Percentiles rank a stretch among this genome's conserved stretches.
These are phyloP conservation scores for Ligdia adustata DNA, from an alignment of 2,888 invertebrate genomes.

Conservation along the genomic window DNA sequence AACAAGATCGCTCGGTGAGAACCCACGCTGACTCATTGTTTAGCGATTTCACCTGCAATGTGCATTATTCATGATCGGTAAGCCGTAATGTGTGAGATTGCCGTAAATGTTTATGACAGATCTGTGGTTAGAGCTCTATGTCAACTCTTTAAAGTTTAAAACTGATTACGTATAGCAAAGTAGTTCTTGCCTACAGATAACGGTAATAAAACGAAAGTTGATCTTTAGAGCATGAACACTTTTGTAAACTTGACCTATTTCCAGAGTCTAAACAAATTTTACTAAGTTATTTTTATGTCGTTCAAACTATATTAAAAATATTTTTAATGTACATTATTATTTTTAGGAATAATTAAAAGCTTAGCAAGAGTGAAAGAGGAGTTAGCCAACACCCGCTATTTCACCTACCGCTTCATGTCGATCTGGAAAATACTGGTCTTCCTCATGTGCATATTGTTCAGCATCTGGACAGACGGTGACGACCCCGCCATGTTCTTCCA, in stretches of 20 bases:
- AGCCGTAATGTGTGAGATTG: conserved; percentile 13
- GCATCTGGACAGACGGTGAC: conserved; percentile 89
- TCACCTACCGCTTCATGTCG: conserved; percentile 94
- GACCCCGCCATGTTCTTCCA: conserved; percentile 91
- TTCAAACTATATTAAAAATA: too few species aligned
- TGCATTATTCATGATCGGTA: conserved; percentile 20
- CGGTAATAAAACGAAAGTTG: conserved; percentile 21
- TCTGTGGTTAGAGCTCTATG: conserved; percentile 5
- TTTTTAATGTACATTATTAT: too few species aligned
- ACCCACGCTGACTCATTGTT: conserved; percentile 14
- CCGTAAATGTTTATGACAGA: not conserved
- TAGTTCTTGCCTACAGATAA: not conserved
- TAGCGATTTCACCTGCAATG: conserved; percentile 17
- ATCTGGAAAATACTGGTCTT: conserved; percentile 95
- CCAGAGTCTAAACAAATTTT: too few species aligned
- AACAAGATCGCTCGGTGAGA: too few species aligned
- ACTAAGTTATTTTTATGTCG: too few species aligned
- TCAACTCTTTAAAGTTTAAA: not conserved
- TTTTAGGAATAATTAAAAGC: conserved; percentile 87
- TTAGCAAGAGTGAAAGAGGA: conserved; percentile 92
- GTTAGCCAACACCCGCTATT: conserved; percentile 92
- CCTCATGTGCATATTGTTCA: conserved; percentile 88
- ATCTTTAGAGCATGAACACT: conserved; percentile 9
- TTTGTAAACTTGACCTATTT: not conserved
- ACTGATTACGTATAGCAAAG: not conserved